Percentiles rank a stretch among this genome's conserved stretches.
phyloP scores from a whole-genome alignment of 1,140 invertebrate genomes.

The Ruditapes philippinarum region DNA sequence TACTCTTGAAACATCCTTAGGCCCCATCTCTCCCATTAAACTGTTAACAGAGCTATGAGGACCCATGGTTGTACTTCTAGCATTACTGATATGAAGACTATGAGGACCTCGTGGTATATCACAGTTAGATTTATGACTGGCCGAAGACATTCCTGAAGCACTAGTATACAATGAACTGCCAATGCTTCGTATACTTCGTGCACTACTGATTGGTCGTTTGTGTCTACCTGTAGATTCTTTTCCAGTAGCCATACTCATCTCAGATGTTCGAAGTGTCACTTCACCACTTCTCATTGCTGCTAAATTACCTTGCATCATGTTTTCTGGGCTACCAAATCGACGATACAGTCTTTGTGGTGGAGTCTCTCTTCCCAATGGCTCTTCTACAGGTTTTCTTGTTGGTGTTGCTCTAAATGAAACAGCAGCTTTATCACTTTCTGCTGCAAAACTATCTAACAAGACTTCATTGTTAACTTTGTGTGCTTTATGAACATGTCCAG shows the following conservation, averaged over 20 bases:
- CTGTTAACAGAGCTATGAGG: slow-evolving; percentile 78
- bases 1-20: slow-evolving; percentile 68
- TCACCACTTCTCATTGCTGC: slow-evolving; percentile 9
- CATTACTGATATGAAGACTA: slow-evolving; percentile 67
- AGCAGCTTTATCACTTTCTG: slow-evolving; percentile 62
- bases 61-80: slow-evolving; percentile 73
- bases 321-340: slow-evolving; percentile 69
- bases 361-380: slow-evolving; percentile 37
- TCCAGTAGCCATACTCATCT: slow-evolving; percentile 2
- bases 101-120: slow-evolving; percentile 70
- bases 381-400: neutral
- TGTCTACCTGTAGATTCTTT: slow-evolving; percentile 19
- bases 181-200: slow-evolving; percentile 62
- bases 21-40: slow-evolving; percentile 72
- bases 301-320: neutral
- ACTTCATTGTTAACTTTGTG: neutral
- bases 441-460: slow-evolving; percentile 71
- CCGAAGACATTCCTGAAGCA: slow-evolving; percentile 50
- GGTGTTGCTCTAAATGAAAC: slow-evolving; percentile 23
- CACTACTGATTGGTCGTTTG: slow-evolving; percentile 64
- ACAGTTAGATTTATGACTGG: slow-evolving; percentile 71
- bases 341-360: slow-evolving; percentile 68
- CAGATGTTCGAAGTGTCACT: neutral
- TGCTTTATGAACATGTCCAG: neutral
- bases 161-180: slow-evolving; percentile 64